phyloP scores from a whole-genome alignment of 2,797 vertebrate species.

The Sebastes jordani region DNA sequence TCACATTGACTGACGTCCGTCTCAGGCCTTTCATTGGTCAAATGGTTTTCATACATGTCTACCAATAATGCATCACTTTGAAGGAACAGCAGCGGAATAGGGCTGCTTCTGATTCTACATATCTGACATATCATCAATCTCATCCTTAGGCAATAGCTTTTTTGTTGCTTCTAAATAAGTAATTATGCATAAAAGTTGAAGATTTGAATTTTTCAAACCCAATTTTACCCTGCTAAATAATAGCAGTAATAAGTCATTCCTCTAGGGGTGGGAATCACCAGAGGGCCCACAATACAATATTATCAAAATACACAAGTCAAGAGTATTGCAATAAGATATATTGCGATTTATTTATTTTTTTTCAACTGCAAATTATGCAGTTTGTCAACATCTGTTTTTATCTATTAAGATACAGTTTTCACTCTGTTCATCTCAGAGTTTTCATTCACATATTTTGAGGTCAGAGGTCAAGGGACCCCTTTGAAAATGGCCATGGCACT shows the following conservation, averaged over 20 bases:
- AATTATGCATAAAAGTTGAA: background rate
- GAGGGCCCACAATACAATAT: fast-evolving
- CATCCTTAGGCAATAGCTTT: slow-evolving; percentile 17
- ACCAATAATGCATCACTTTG: background rate
- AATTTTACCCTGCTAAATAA: background rate
- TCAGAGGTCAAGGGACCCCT: no score
- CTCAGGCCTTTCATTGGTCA: background rate
- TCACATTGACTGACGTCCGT: background rate
- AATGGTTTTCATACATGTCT: background rate
- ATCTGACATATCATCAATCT: slow-evolving; percentile 1
- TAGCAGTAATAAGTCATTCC: background rate
- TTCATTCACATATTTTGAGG: no score
- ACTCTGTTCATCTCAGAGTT: no score
- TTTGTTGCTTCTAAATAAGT: slow-evolving; percentile 40
- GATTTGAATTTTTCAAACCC: slow-evolving; percentile 19
- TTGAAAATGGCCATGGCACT: no score
- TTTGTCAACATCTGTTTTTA: no score
- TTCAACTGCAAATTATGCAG: no score
- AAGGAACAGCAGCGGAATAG: background rate
- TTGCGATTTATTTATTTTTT: no score
- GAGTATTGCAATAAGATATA: no score
- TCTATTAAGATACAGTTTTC: no score
- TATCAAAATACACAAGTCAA: fast-evolving
- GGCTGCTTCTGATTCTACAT: slow-evolving; percentile 3
- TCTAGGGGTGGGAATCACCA: no score